These are phyloP conservation scores for Dufourea novaeangliae DNA, from an alignment of 1,140 invertebrate genomes.

Conservation along the genomic window DNA sequence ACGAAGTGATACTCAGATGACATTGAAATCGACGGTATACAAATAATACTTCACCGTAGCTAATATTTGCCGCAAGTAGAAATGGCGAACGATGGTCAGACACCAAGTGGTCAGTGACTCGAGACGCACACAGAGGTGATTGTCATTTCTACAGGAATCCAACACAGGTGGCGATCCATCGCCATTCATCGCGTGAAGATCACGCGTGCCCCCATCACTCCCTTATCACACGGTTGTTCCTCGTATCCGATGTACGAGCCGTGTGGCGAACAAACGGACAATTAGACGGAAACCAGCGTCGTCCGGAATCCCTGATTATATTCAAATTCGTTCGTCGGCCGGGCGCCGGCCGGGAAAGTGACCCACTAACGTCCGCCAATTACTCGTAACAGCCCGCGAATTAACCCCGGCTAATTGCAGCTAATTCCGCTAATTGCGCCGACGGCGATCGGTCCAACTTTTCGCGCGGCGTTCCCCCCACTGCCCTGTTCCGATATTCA, in stretches of 20 bases:
- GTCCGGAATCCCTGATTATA: slow-evolving; percentile 42
- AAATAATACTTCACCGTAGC: no score
- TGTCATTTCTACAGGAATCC: no score
- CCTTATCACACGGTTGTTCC: background rate
- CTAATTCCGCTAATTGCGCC: slow-evolving; percentile 75
- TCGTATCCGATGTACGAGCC: background rate
- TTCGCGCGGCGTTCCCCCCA: slow-evolving; percentile 42
- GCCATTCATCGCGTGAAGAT: background rate
- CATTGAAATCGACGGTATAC: no score
- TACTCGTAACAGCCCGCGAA: slow-evolving; percentile 73
- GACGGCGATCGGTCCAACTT: slow-evolving; percentile 73
- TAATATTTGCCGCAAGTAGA: no score
- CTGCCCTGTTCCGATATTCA: background rate
- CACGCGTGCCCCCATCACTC: background rate
- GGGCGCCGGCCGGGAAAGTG: slow-evolving; percentile 37
- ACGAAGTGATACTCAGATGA: no score
- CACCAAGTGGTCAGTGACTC: no score
- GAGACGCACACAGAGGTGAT: no score
- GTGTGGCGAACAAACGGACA: slow-evolving; percentile 9
- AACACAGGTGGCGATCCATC: no score
- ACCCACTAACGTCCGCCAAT: slow-evolving; percentile 74
- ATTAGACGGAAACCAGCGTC: slow-evolving; percentile 44
- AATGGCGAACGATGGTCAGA: no score
- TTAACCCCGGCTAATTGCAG: slow-evolving; percentile 76
- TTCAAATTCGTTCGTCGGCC: slow-evolving; percentile 58